These are phyloP conservation scores for Ditylenchus dipsaci DNA, from an alignment of 1,140 invertebrate genomes.

Conservation along the genomic window DNA sequence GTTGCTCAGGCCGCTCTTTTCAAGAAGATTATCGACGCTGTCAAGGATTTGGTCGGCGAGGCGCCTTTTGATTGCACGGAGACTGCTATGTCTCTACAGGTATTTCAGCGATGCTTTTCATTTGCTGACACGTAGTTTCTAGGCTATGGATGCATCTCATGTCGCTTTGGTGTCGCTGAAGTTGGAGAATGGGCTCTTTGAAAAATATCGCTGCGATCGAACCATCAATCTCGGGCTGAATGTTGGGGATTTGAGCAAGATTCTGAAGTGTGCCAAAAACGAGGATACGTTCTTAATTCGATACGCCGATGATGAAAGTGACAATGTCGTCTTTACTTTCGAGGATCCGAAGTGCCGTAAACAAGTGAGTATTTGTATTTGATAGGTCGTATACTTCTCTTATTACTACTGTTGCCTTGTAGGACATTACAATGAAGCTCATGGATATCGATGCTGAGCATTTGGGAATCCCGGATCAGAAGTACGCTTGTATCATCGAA, in stretches of 20 bases:
- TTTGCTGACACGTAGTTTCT: no score
- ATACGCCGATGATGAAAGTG: constrained; percentile 78
- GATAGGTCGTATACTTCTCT: no score
- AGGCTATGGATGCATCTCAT: constrained; percentile 99
- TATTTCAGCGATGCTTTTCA: background rate
- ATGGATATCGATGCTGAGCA: constrained; percentile 98
- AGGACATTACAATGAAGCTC: constrained; percentile 95
- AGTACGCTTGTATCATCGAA: constrained; percentile 90
- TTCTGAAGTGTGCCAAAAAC: constrained; percentile 85
- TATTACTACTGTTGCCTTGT: background rate
- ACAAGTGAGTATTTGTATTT: constrained; percentile 5
- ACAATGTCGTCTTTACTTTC: constrained; percentile 90
- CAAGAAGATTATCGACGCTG: constrained; percentile 94
- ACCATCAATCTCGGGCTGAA: constrained; percentile 98
- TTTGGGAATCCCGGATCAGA: constrained; percentile 94
- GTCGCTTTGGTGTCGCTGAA: constrained; percentile 91
- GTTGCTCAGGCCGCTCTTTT: constrained; percentile 82
- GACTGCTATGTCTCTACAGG: constrained; percentile 81
- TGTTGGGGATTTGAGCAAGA: constrained; percentile 85
- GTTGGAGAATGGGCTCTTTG: constrained; percentile 89
- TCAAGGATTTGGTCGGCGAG: constrained; percentile 96
- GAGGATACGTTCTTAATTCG: constrained; percentile 31
- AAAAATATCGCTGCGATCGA: constrained; percentile 94
- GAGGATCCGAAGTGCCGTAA: constrained; percentile 66
- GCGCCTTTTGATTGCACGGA: constrained; percentile 94